phyloP scores from a whole-genome alignment of 2,113 vertebrate species.

The Lathamus discolor region DNA sequence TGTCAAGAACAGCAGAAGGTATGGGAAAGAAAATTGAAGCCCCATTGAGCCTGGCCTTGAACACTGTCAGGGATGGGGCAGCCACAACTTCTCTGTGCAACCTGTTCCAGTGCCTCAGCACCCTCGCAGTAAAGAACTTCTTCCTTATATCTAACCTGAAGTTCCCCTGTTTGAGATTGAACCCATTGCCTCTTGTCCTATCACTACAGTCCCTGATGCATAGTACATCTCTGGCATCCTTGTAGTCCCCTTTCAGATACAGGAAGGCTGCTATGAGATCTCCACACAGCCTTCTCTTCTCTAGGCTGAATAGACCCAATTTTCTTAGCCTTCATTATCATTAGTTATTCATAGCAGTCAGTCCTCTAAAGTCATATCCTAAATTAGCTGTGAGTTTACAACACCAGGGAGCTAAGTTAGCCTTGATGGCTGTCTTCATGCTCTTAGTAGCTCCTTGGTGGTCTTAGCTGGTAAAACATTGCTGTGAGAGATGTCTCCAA shows the following conservation, averaged over 20 bases:
- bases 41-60: neutral
- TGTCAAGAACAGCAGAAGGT: neutral
- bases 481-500: neutral
- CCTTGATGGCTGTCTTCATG: neutral
- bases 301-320: neutral
- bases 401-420: neutral
- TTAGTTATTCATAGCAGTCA: neutral
- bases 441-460: neutral
- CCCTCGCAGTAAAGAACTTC: neutral
- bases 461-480: neutral
- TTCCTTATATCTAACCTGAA: neutral
- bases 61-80: neutral
- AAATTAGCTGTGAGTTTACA: neutral
- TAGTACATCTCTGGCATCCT: neutral
- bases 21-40: neutral
- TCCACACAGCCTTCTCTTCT: neutral
- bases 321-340: neutral
- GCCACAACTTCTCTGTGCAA: neutral
- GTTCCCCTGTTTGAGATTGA: neutral
- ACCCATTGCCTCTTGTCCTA: neutral
- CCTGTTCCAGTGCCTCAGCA: neutral
- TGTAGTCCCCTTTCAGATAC: neutral
- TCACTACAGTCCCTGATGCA: neutral
- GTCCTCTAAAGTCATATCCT: neutral
- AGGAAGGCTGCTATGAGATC: neutral